Percentiles rank a stretch among this genome's conserved stretches.
Conservation (phyloP, 2,113 vertebrate species). For the Ailurus styani region DNA sequence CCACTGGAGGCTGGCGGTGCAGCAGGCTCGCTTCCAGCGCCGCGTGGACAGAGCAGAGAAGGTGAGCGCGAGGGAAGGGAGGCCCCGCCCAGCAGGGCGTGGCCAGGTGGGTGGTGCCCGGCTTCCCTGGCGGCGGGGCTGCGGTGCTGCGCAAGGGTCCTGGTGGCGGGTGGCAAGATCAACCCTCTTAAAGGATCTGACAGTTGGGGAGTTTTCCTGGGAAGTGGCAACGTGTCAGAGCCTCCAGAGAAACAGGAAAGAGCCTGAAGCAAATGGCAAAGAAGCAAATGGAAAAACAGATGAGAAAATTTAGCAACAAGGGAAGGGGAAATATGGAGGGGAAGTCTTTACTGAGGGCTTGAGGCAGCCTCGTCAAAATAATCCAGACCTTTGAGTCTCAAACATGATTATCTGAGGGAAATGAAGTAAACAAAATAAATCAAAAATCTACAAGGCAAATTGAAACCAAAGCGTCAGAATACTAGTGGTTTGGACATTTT, state of each 20-base stretch:
- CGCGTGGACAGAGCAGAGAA: slow-evolving; percentile 79
- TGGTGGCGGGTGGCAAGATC: background rate
- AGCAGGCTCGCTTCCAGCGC: slow-evolving; percentile 73
- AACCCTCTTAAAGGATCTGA: background rate
- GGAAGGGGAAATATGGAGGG: background rate
- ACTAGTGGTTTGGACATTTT: background rate
- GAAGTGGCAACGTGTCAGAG: background rate
- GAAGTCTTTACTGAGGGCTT: background rate
- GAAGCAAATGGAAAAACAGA: background rate
- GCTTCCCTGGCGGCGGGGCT: background rate
- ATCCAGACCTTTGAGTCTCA: background rate
- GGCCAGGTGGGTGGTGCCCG: background rate
- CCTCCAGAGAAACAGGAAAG: background rate
- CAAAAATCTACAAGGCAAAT: background rate
- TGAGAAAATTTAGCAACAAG: background rate
- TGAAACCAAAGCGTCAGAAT: background rate
- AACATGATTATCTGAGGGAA: background rate
- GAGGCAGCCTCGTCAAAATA: background rate
- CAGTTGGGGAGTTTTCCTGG: background rate
- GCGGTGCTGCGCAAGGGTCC: background rate
- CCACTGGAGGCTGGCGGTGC: slow-evolving; percentile 77
- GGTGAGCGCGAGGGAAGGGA: slow-evolving; percentile 58
- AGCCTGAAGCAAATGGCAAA: background rate
- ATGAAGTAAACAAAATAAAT: background rate
- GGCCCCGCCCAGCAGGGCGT: accelerated